Percentiles rank a stretch among this genome's conserved stretches.
phyloP scores from a whole-genome alignment of 2,797 vertebrate species.

The Melopsittacus undulatus region DNA sequence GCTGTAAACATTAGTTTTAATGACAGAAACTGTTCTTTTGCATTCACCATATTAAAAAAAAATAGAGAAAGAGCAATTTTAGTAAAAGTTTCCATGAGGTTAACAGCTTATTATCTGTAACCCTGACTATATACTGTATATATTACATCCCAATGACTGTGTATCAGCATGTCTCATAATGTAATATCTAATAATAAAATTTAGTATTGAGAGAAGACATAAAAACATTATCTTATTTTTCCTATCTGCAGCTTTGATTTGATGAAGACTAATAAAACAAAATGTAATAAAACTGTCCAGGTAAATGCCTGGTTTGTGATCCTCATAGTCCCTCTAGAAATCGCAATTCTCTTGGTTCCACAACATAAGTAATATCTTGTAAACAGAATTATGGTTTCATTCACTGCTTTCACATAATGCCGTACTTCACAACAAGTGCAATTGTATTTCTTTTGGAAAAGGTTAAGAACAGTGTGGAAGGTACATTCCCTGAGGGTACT shows the following conservation, averaged over 20 bases:
- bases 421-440: conserved; percentile 45
- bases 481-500: conserved; percentile 46
- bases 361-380: conserved; percentile 53
- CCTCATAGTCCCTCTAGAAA: conserved; percentile 30
- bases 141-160: not conserved
- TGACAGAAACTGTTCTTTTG: not conserved
- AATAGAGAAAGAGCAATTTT: not conserved
- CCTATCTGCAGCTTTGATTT: conserved; percentile 29
- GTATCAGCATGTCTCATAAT: not conserved
- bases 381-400: conserved; percentile 67
- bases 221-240: conserved; percentile 50
- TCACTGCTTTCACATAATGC: conserved; percentile 51
- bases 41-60: not conserved
- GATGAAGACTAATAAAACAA: conserved; percentile 49
- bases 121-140: not conserved
- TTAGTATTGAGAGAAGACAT: conserved; percentile 11
- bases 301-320: conserved; percentile 62
- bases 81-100: not conserved
- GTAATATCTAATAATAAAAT: conserved; percentile 38
- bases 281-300: conserved; percentile 50
- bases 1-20: not conserved
- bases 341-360: conserved; percentile 40
- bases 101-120: not conserved
- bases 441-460: conserved; percentile 60
- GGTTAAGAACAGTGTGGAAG: conserved; percentile 47